Evolutionary conservation across 2,113 vertebrate species (phyloP), one percentile per base, ranked within the genome.

Genomic region (Epinephelus moara): DNA sequence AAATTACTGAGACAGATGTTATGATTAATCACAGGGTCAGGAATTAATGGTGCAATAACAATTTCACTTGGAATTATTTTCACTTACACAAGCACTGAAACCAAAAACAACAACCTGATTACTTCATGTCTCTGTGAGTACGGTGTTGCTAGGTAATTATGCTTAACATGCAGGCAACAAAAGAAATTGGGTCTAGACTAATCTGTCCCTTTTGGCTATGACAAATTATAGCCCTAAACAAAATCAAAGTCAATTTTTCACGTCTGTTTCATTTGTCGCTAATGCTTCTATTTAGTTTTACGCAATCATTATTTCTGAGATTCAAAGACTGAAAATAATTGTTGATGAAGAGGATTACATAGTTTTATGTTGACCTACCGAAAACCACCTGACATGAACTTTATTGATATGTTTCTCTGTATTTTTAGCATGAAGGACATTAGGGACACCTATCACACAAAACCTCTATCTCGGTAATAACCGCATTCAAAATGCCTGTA

Each of bases 81-180:
- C 15, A 19, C 59, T 82, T 76, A 59, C 66, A 67, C 21, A 85
- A 85, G 27, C 27, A 30, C 25, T 68, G 40, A n/a, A 70, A 80
- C 70, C 77, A 80, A 90, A 85, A 89, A 73, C 70, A 90, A 87
- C 82, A 80, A 25, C 62, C 71, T 74, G 61, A 76, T 87, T 59
- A 57, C 42, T 52, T 33, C 42, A 69, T 53, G 57, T 84, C 74
- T 76, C 59, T 66, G 73, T 74, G 70, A 85, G 62, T 72, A 45
- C 59, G 80, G 49, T 70, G 68, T 81, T 82, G 42, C 75, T 70
- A n/a, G 61, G 63, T 85, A 83, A 89, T 91, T 89, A 85, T 60
- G 33, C 42, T 75, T 47, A 74, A 83, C 61, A 67, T 61, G 45
- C 4, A 69, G 53, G 62, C 63, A 80, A 30, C 63, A 84, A 27